Evolutionary conservation across 2,113 vertebrate genomes (phyloP).

Genomic region (Poeciliopsis turrubarensis): DNA sequence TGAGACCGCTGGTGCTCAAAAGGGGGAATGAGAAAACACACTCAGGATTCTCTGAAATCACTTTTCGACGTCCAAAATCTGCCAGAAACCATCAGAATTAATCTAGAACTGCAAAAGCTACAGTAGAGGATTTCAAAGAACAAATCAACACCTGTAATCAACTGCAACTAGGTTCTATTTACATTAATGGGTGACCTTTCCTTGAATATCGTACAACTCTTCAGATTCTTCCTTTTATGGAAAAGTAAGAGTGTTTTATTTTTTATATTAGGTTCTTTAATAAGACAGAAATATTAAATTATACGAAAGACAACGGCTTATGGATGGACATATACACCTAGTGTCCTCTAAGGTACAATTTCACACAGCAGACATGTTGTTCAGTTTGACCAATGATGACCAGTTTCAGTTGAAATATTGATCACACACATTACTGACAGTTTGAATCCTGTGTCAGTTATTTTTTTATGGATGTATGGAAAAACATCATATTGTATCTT

Average conservation of each 20-base stretch:
- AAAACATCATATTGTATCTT: too few species aligned
- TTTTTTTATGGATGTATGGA: too few species aligned
- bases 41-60: not conserved
- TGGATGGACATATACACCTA: not conserved
- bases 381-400: too few species aligned
- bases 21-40: not conserved
- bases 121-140: not conserved
- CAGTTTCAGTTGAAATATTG: too few species aligned
- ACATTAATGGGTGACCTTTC: not conserved
- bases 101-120: not conserved
- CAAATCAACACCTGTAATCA: not conserved
- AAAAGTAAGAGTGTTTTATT: not conserved
- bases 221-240: not conserved
- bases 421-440: too few species aligned
- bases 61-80: not conserved
- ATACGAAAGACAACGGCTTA: not conserved
- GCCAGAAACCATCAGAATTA: not conserved
- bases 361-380: not conserved
- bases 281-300: not conserved
- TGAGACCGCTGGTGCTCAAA: not conserved
- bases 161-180: not conserved
- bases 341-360: not conserved
- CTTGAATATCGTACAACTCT: not conserved
- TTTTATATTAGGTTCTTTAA: not conserved
- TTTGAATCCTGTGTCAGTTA: too few species aligned